These are phyloP conservation scores for Chelmon rostratus DNA, from an alignment of 2,797 vertebrate species.

Conservation along the genomic window DNA sequence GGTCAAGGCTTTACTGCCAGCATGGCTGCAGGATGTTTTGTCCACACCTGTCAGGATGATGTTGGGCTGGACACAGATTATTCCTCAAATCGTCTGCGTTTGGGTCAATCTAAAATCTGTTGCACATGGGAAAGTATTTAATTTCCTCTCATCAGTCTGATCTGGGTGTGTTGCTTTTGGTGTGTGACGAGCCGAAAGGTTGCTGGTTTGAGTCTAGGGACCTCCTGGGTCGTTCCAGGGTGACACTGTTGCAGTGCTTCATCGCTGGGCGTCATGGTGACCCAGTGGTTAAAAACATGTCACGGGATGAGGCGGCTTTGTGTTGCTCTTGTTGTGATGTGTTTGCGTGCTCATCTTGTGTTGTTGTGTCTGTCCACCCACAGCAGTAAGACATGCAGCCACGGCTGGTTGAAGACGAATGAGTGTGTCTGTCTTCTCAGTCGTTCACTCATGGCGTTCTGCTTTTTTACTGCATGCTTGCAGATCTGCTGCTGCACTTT, in stretches of 20 bases:
- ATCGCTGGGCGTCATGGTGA: not conserved
- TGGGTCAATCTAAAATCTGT: not conserved
- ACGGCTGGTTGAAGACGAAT: not conserved
- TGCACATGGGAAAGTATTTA: not conserved
- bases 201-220: not conserved
- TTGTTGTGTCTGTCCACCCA: not conserved
- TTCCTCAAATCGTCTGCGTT: not conserved
- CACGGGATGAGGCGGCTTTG: not conserved
- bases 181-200: not conserved
- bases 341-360: not conserved
- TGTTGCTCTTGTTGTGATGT: not conserved
- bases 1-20: no score
- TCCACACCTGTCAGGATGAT: not conserved
- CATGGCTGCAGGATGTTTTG: not conserved
- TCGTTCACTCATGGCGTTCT: not conserved
- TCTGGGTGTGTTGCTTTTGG: not conserved
- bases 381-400: not conserved
- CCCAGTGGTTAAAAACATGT: not conserved
- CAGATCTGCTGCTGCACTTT: conserved; percentile 18
- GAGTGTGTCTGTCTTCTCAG: not conserved
- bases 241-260: not conserved
- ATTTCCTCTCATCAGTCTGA: no score
- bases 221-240: not conserved
- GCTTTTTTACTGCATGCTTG: conserved; percentile 11
- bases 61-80: not conserved